Evolutionary conservation across 2,113 vertebrate species (phyloP).

Genomic region (Odontesthes bonariensis): DNA sequence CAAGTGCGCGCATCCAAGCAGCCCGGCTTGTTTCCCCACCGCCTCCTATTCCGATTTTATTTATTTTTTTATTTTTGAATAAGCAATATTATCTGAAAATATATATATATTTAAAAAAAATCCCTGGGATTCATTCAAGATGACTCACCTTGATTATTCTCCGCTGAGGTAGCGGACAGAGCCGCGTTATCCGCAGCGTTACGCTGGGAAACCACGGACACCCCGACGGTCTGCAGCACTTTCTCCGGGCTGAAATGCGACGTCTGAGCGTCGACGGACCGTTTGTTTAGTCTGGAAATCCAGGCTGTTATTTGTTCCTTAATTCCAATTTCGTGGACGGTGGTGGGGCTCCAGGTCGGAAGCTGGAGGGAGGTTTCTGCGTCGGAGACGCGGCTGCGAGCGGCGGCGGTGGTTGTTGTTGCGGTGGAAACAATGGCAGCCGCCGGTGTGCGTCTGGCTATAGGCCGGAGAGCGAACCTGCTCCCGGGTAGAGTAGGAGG

Average conservation of each 20-base stretch:
- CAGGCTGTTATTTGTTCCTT: constrained; percentile 24
- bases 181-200: constrained; percentile 59
- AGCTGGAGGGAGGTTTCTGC: constrained; percentile 48
- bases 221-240: constrained; percentile 72
- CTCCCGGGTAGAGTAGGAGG: constrained; percentile 57
- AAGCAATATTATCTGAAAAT: too few relatives aligned
- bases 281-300: constrained; percentile 38
- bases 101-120: too few relatives aligned
- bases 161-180: constrained; percentile 60
- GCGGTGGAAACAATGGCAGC: constrained; percentile 52
- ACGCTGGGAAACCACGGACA: constrained; percentile 70
- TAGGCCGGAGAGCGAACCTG: constrained; percentile 48
- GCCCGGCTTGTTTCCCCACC: neutral
- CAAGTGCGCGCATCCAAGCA: constrained; percentile 23
- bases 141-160: constrained; percentile 80
- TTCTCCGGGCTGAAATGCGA: constrained; percentile 63
- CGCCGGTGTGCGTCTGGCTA: constrained; percentile 27
- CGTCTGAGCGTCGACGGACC: constrained; percentile 60
- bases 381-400: constrained; percentile 22
- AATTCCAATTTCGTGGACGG: constrained; percentile 24
- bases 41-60: too few relatives aligned
- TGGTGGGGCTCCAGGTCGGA: constrained; percentile 31
- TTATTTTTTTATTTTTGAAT: too few relatives aligned
- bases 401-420: constrained; percentile 14
- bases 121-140: neutral